Evolutionary conservation across 2,888 invertebrate genomes (phyloP).

Genomic region (Pyrrhia umbra): DNA sequence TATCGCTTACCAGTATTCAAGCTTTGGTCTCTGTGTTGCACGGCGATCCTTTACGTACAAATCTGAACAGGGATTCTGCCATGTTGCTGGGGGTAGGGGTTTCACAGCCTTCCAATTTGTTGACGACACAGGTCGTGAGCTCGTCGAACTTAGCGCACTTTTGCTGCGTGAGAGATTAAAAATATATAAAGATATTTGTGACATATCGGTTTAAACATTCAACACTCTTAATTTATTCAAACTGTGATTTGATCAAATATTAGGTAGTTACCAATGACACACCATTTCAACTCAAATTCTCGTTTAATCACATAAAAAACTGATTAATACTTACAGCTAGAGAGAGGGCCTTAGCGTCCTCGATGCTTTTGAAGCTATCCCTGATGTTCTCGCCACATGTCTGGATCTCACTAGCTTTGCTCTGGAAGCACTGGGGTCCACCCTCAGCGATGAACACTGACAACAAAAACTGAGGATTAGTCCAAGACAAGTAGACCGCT

Average conservation of each 20-base stretch:
- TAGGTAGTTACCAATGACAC: no score
- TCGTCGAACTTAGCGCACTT: slow-evolving; percentile 89
- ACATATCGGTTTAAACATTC: no score
- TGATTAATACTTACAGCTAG: slow-evolving; percentile 73
- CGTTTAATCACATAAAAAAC: no score
- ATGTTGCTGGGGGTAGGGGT: slow-evolving; percentile 95
- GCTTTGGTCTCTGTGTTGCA: slow-evolving; percentile 77
- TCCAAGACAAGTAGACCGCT: no score
- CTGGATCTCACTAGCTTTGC: slow-evolving; percentile 90
- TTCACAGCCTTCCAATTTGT: slow-evolving; percentile 91
- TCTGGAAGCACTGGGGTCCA: slow-evolving; percentile 93
- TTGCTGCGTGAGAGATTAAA: slow-evolving; percentile 66
- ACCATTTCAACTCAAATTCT: no score
- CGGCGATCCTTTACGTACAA: slow-evolving; percentile 92
- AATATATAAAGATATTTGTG: no score
- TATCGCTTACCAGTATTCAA: slow-evolving; percentile 51
- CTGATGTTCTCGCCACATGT: slow-evolving; percentile 88
- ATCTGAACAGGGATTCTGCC: slow-evolving; percentile 93
- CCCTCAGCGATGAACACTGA: slow-evolving; percentile 91
- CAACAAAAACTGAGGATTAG: not conserved
- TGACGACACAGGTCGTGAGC: slow-evolving; percentile 90
- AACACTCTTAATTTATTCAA: no score
- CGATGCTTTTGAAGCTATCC: slow-evolving; percentile 59
- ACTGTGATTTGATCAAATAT: no score
- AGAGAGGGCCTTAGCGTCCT: slow-evolving; percentile 68